These are phyloP conservation scores for Graphium colonna DNA, from an alignment of 2,888 invertebrate species.

Conservation along the genomic window DNA sequence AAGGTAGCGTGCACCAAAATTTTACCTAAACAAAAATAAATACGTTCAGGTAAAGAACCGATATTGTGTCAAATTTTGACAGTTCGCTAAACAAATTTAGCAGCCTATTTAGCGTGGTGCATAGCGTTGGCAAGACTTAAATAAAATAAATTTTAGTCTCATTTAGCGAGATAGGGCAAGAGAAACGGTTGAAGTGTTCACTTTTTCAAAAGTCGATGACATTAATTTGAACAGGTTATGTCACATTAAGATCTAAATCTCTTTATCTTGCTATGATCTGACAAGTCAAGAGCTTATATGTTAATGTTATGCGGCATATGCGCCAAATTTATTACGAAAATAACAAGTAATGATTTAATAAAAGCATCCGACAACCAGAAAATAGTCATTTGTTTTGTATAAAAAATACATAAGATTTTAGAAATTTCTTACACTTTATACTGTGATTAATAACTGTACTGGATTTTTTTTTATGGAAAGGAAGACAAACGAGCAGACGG, in stretches of 20 bases:
- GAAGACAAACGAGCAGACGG: no score
- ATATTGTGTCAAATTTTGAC: background rate
- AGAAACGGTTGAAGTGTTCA: conserved; percentile 3
- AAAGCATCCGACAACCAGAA: conserved; percentile 5
- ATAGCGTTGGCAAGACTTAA: background rate
- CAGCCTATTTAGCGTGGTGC: no score
- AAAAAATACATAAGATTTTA: background rate
- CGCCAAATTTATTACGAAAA: conserved; percentile 19
- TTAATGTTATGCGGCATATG: conserved; percentile 15
- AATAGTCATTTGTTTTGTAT: background rate
- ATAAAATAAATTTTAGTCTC: background rate
- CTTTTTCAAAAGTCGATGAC: conserved; percentile 9
- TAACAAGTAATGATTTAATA: conserved; percentile 17
- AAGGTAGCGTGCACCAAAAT: background rate
- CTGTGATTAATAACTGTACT: no score
- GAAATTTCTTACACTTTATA: background rate
- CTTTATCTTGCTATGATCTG: conserved; percentile 15
- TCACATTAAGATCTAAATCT: conserved; percentile 22
- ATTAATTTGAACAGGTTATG: conserved; percentile 20
- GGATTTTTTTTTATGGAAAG: no score
- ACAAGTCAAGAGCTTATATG: conserved; percentile 18
- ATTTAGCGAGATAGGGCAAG: background rate
- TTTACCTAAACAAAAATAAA: background rate
- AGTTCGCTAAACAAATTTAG: no score
- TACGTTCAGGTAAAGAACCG: background rate